Base-by-base conservation (phyloP, 2,888 invertebrate genomes). In the Gymnosoma rotundatum region DNA sequence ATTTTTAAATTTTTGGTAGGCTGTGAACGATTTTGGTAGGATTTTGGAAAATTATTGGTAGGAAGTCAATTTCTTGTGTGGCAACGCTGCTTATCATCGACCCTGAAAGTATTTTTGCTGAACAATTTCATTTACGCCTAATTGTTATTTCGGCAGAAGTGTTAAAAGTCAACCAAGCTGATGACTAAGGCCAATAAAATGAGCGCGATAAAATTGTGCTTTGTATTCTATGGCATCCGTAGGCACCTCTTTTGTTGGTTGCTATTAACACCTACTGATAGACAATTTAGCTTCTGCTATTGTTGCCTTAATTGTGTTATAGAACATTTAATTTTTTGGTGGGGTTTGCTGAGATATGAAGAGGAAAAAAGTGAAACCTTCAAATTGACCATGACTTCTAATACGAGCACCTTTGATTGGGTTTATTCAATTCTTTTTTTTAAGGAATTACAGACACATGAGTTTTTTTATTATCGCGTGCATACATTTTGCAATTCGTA, bases 341-440 rank as follows among this genome's bases (percentile, higher is more conserved):
- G 63, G 61, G 14, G 52, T 69, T 83, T 79, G 21, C 60, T 70
- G 48, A 45, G 50, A 67, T 67, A 74, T 73, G 42, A 73, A 50
- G 61, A 45, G 66, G 67, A 66, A 56, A 48, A 52, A 67, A 36
- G 4, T 21, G n/a, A 76, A 45, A 60, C 58, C 64, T 69, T 73
- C 50, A 84, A 84, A 86, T 86, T 86, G 86, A 73, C 86, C 86
- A 73, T 86, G 86, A 84, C 86, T 86, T 78, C 78, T 84, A 84
- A 66, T 84, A 83, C 50, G 56, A 70, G 75, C 20, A 76, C 18
- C 56, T 75, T 66, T 69, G 56, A 63, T 69, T 67, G 20, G 50
- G 54, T 78, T 78, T 72, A 64, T 9, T n/a, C 63, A 38, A 45
- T n/a, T 63, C 32, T 21, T 50, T n/a, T 48, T 4, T 61, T 50